Conservation (phyloP, 2,888 invertebrate genomes). For the Acronicta psi region DNA sequence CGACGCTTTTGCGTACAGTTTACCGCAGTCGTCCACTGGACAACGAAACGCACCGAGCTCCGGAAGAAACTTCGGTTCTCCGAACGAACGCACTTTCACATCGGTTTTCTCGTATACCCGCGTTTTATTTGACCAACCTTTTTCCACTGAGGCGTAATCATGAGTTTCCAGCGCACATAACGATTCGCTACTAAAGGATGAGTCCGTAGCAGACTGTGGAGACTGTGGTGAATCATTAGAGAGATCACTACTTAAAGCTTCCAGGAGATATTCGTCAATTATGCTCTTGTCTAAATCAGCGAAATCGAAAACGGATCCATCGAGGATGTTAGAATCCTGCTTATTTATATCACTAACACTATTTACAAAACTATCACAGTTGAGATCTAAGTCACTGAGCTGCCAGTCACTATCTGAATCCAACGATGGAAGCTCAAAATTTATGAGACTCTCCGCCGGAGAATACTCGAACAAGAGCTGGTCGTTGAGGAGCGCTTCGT, state of each 20-base stretch:
- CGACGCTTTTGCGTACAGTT: slow-evolving; percentile 96
- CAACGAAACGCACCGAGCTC: slow-evolving; percentile 91
- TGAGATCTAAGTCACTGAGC: slow-evolving; percentile 78
- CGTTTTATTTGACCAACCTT: slow-evolving; percentile 56
- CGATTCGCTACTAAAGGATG: slow-evolving; percentile 67
- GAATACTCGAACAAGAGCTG: slow-evolving; percentile 82
- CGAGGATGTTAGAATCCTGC: slow-evolving; percentile 70
- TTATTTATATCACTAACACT: slow-evolving; percentile 74
- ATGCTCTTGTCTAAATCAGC: slow-evolving; percentile 80
- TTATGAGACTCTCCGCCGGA: slow-evolving; percentile 83
- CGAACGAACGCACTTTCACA: slow-evolving; percentile 72
- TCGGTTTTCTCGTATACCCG: slow-evolving; percentile 60
- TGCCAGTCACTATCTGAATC: slow-evolving; percentile 77
- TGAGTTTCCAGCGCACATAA: slow-evolving; percentile 69
- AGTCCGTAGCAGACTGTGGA: slow-evolving; percentile 66
- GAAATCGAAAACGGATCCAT: slow-evolving; percentile 78
- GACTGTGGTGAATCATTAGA: slow-evolving; percentile 71
- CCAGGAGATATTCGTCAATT: slow-evolving; percentile 80
- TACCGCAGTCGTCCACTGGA: slow-evolving; percentile 92
- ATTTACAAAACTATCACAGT: slow-evolving; percentile 80
- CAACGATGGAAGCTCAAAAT: slow-evolving; percentile 80
- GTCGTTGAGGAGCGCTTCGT: slow-evolving; percentile 78
- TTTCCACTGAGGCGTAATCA: slow-evolving; percentile 61
- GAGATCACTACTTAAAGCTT: slow-evolving; percentile 75
- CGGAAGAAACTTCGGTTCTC: slow-evolving; percentile 80